A percentile compares a stretch with the other conserved stretches of the same genome.
Evolutionary conservation across 2,797 vertebrate species (phyloP).

Genomic region (Macrochelys suwanniensis): DNA sequence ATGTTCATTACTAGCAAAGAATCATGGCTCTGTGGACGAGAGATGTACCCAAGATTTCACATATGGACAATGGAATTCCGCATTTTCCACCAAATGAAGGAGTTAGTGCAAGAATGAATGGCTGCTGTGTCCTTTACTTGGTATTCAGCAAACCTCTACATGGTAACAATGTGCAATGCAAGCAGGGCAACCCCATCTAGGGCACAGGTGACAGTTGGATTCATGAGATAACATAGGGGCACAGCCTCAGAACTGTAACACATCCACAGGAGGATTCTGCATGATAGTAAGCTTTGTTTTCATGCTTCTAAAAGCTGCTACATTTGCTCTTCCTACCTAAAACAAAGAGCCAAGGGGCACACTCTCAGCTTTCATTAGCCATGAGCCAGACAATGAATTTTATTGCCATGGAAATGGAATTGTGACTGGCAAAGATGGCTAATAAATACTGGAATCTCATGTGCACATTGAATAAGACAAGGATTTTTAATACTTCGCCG

Average conservation of each 20-base stretch:
- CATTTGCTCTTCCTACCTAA: not conserved
- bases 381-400: not conserved
- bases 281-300: not conserved
- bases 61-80: no score
- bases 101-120: no score
- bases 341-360: not conserved
- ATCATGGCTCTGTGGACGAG: no score
- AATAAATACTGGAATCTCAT: not conserved
- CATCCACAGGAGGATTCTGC: not conserved
- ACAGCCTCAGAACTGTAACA: no score
- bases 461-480: not conserved
- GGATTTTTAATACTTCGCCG: not conserved
- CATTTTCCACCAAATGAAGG: no score
- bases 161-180: no score
- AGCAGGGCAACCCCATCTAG: no score
- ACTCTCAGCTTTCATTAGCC: not conserved
- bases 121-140: not conserved
- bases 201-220: no score
- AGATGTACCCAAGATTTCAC: no score
- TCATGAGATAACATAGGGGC: no score
- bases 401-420: not conserved
- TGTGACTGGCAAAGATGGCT: not conserved
- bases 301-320: not conserved
- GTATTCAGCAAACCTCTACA: no score
- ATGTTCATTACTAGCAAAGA: no score